Conservation (phyloP, 2,113 vertebrate genomes). For the Smithornis capensis region DNA sequence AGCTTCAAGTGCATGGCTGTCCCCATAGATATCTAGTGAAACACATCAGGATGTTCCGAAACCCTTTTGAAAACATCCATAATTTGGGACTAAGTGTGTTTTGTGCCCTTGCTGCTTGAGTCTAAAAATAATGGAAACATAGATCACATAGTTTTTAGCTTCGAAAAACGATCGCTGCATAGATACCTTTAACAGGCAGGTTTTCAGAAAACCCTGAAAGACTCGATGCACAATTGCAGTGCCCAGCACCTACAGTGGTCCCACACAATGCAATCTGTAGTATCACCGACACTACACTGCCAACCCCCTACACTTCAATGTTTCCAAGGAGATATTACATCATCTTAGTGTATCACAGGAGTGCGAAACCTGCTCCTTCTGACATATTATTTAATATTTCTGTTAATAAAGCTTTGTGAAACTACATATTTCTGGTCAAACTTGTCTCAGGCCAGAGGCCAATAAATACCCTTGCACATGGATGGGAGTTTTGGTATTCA, state of each 20-base stretch:
- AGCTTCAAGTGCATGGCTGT: neutral
- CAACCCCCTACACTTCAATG: neutral
- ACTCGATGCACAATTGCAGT: neutral
- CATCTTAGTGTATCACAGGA: neutral
- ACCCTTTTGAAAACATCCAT: neutral
- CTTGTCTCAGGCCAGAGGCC: neutral
- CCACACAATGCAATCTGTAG: neutral
- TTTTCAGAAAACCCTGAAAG: neutral
- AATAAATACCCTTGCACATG: neutral
- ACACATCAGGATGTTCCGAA: neutral
- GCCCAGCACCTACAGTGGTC: neutral
- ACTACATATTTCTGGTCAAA: neutral
- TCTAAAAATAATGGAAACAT: neutral
- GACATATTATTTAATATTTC: constrained; percentile 15
- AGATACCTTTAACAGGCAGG: neutral
- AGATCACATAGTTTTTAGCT: neutral
- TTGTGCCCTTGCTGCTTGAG: neutral
- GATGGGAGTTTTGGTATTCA: neutral
- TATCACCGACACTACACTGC: neutral
- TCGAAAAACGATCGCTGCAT: accelerated
- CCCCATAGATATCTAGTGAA: neutral
- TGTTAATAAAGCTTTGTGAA: neutral
- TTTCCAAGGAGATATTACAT: constrained; percentile 67
- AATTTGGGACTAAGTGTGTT: neutral
- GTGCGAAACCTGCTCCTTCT: constrained; percentile 30